These are phyloP conservation scores for Polypterus bichir DNA, from an alignment of 2,113 vertebrate genomes.

Conservation along the genomic window DNA sequence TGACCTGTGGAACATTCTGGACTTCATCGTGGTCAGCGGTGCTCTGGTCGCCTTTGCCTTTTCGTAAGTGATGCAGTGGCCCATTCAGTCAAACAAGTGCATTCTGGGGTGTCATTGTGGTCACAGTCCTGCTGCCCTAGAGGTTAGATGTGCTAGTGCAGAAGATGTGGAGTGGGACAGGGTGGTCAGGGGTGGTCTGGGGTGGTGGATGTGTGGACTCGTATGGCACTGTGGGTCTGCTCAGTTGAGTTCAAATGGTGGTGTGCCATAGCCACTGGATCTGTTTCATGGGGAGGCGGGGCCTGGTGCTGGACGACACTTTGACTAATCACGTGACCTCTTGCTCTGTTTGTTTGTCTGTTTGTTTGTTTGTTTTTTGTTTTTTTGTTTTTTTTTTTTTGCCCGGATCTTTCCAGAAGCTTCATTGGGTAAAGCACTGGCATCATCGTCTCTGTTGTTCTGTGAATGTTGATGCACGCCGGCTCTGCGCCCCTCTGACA, in stretches of 20 bases:
- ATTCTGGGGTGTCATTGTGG: too few species aligned
- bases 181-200: too few species aligned
- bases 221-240: too few species aligned
- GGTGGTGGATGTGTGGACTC: too few species aligned
- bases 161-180: too few species aligned
- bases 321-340: slow-evolving; percentile 50
- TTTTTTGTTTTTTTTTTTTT: slow-evolving; percentile 5
- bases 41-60: slow-evolving; percentile 95
- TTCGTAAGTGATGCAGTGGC: slow-evolving; percentile 69
- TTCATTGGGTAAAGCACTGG: slow-evolving; percentile 87
- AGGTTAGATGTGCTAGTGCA: too few species aligned
- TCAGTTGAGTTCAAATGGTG: background rate
- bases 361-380: too few species aligned
- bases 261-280: rapidly evolving
- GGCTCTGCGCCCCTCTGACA: background rate
- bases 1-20: slow-evolving; percentile 86
- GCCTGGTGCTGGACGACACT: background rate
- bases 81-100: too few species aligned
- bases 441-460: slow-evolving; percentile 41
- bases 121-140: too few species aligned
- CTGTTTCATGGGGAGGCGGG: background rate
- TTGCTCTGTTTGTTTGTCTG: slow-evolving; percentile 59
- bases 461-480: slow-evolving; percentile 24
- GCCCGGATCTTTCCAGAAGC: slow-evolving; percentile 80
- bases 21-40: slow-evolving; percentile 98